Evolutionary conservation across 2,113 vertebrate species (phyloP), one percentile per base, ranked within the genome.

Genomic region (Tiliqua scincoides): DNA sequence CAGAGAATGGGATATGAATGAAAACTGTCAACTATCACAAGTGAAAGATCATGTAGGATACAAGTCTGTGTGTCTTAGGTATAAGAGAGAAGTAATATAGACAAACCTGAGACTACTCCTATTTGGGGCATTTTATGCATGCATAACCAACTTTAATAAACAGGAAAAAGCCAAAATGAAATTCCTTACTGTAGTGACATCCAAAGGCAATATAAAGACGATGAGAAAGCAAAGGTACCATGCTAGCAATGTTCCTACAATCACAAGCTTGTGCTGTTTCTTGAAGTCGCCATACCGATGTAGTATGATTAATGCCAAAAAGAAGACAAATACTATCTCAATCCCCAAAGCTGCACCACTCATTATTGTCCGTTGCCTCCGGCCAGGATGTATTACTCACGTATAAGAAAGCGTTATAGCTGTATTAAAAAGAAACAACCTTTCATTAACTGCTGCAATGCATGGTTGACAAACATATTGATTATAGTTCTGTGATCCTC

Each of bases 141-240:
- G 7, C 61, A 37, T 62, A 9, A 74, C 30, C 37, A 62, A 62
- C 25, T 74, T 63, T 48, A 40, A 63, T 48, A 30, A 54, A 79
- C 17, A 12, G n/a, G 7, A 35, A 12, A 35, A 73, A 59, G 65
- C 30, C 23, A 43, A 84, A 59, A 57, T 11, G 8, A 79, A 18
- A 2, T 67, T 82, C 91, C 96, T 95, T 96, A 99, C 98, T 97
- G 98, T 98, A 93, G 98, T 99, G 90, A 99, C 98, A 91, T 99
- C 98, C 85, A 99, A 95, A 0, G 98, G 98, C 90, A 99, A 89
- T 92, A 98, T 98, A 94, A 99, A 98, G 62, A 99, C 97, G 68
- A 99, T 99, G 82, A 99, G 97, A 93, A 99, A 99, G 93, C 98
- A 99, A 85, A 99, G 98, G 94, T 98, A 98, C 98, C 98, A 99